Percentiles rank a stretch among this genome's conserved stretches.
Evolutionary conservation across 2,888 invertebrate genomes (phyloP).

Genomic region (Chaetogeoica ovagalla): DNA sequence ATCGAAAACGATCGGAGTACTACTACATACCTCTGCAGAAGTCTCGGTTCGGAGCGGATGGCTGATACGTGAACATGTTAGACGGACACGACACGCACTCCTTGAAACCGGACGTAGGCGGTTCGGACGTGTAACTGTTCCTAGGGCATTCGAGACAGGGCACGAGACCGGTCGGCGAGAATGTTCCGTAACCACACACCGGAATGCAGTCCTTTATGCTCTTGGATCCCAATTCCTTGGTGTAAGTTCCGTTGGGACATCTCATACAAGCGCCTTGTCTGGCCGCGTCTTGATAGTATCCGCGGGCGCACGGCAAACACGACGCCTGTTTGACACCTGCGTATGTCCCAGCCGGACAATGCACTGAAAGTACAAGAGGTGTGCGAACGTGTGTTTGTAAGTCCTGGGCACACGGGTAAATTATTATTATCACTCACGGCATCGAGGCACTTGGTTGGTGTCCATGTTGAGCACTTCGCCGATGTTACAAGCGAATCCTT

Average conservation of each 20-base stretch:
- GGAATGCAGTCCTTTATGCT: constrained; percentile 84
- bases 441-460: constrained; percentile 86
- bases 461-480: constrained; percentile 89
- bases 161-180: constrained; percentile 89
- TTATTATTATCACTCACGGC: constrained; percentile 68
- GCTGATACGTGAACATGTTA: constrained; percentile 86
- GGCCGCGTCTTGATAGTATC: constrained; percentile 90
- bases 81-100: constrained; percentile 92
- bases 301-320: constrained; percentile 88
- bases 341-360: constrained; percentile 95
- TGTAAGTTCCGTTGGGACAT: constrained; percentile 92
- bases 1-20: no score
- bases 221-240: constrained; percentile 80
- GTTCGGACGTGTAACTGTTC: constrained; percentile 85
- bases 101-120: constrained; percentile 87
- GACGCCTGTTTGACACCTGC: constrained; percentile 86
- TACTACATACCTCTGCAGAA: constrained; percentile 70
- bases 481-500: constrained; percentile 90
- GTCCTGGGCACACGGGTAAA: no score
- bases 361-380: constrained; percentile 67
- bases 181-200: constrained; percentile 94
- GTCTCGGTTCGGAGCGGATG: constrained; percentile 81
- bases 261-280: constrained; percentile 86
- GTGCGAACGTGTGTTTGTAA: no score
- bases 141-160: constrained; percentile 92